These are phyloP conservation scores for Micrasema minimum DNA, from an alignment of 1,140 invertebrate genomes.

Conservation along the genomic window DNA sequence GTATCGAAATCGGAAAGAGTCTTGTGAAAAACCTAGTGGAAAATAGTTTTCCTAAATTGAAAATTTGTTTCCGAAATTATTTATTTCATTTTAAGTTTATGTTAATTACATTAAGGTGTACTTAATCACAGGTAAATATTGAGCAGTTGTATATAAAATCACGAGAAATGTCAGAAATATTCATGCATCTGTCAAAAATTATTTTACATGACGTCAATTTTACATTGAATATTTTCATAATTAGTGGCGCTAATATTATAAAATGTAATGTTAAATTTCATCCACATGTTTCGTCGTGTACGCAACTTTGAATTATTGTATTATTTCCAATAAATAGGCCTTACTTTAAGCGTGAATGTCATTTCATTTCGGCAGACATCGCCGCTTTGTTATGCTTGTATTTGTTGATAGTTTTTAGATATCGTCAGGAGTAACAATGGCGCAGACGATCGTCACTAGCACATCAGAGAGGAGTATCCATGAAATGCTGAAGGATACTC, in stretches of 20 bases:
- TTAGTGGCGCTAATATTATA: neutral
- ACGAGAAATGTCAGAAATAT: slow-evolving; percentile 13
- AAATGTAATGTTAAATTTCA: too few species aligned
- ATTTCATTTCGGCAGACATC: neutral
- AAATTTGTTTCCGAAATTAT: neutral
- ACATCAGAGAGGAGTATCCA: slow-evolving; percentile 81
- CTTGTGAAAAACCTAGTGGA: slow-evolving; percentile 8
- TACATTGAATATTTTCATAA: slow-evolving; percentile 12
- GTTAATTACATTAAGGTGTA: neutral
- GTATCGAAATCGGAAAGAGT: slow-evolving; percentile 24
- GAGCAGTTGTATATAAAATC: neutral
- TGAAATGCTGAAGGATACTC: slow-evolving; percentile 88
- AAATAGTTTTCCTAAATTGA: slow-evolving; percentile 26
- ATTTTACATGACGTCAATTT: slow-evolving; percentile 31
- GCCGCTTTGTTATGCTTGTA: neutral
- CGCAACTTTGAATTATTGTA: too few species aligned
- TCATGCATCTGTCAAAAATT: slow-evolving; percentile 27
- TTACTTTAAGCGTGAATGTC: neutral
- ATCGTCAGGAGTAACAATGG: slow-evolving; percentile 53
- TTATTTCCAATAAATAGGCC: too few species aligned
- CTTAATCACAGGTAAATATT: slow-evolving; percentile 17
- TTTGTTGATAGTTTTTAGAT: slow-evolving; percentile 19
- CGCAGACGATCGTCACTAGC: slow-evolving; percentile 55
- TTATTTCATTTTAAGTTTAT: too few species aligned
- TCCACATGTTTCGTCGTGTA: too few species aligned